A percentile compares a stretch with the other conserved stretches of the same genome.
These are phyloP conservation scores for Bettongia penicillata DNA, from an alignment of 2,113 vertebrate genomes.

Conservation along the genomic window DNA sequence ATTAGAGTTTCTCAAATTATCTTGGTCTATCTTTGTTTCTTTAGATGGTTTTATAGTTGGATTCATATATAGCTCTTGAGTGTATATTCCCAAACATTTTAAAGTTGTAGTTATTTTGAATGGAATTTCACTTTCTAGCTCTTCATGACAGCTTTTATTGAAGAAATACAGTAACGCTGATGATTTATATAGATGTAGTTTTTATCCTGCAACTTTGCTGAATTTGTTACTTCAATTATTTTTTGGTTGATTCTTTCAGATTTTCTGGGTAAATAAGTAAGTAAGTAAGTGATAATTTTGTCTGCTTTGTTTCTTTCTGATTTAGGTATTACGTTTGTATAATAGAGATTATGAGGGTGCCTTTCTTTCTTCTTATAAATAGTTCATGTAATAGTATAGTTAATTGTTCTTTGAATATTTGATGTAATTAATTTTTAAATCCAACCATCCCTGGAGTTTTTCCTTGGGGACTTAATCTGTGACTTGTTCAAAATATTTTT, in stretches of 20 bases:
- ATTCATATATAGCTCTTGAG: not conserved
- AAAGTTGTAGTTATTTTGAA: not conserved
- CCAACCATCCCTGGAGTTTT: too few species aligned
- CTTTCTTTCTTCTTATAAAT: not conserved
- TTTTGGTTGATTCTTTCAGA: not conserved
- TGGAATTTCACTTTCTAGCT: not conserved
- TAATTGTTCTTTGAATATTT: not conserved
- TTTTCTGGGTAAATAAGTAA: not conserved
- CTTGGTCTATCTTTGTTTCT: not conserved
- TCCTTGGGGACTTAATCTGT: not conserved
- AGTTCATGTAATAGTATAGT: not conserved
- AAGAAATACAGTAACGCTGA: not conserved
- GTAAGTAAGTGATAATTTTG: not conserved
- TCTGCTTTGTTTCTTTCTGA: not conserved
- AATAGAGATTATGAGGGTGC: not conserved
- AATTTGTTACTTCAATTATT: not conserved
- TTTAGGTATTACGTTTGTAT: not conserved
- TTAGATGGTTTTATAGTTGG: not conserved
- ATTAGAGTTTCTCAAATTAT: not conserved
- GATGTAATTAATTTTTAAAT: not conserved
- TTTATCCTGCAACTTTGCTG: not conserved
- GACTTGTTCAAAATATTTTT: not conserved
- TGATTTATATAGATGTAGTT: not conserved
- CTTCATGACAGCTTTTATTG: not conserved
- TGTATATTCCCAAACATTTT: not conserved